Conservation (phyloP, 2,113 vertebrate species). For the Acrocephalus kingi region DNA sequence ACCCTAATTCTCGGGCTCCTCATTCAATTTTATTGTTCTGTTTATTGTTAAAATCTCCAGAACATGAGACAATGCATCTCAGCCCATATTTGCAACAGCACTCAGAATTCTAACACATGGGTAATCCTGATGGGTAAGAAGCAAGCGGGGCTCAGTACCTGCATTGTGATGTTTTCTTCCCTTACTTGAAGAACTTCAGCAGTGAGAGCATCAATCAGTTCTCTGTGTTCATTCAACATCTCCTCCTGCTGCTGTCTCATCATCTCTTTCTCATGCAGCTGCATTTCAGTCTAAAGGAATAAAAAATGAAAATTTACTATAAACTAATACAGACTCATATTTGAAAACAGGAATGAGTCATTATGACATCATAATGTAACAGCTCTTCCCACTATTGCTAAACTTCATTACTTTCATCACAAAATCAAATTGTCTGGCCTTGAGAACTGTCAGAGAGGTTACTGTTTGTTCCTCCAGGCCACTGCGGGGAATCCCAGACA, state of each 20-base stretch:
- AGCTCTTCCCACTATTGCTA: not conserved
- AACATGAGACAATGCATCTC: not conserved
- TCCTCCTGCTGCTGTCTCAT: conserved; percentile 75
- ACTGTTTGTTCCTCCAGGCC: not conserved
- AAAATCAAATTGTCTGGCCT: not conserved
- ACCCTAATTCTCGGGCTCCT: not conserved
- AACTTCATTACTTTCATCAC: not conserved
- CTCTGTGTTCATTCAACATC: conserved; percentile 80
- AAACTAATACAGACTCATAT: not conserved
- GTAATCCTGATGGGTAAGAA: not conserved
- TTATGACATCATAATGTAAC: not conserved
- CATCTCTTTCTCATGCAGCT: conserved; percentile 68
- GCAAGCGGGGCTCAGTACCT: conserved; percentile 70
- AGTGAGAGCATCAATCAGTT: conserved; percentile 88
- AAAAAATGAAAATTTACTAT: not conserved
- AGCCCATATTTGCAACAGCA: not conserved
- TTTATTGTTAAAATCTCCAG: not conserved
- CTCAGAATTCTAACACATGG: not conserved
- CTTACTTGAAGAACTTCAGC: conserved; percentile 85
- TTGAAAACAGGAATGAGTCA: not conserved
- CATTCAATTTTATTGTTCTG: not conserved
- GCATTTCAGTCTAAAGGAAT: conserved; percentile 77
- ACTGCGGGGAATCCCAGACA: not conserved
- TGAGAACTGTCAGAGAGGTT: not conserved
- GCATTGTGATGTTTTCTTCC: conserved; percentile 76